Percentiles rank a stretch among this genome's conserved stretches.
phyloP scores from a whole-genome alignment of 2,888 invertebrate species.

The Pocota personata region DNA sequence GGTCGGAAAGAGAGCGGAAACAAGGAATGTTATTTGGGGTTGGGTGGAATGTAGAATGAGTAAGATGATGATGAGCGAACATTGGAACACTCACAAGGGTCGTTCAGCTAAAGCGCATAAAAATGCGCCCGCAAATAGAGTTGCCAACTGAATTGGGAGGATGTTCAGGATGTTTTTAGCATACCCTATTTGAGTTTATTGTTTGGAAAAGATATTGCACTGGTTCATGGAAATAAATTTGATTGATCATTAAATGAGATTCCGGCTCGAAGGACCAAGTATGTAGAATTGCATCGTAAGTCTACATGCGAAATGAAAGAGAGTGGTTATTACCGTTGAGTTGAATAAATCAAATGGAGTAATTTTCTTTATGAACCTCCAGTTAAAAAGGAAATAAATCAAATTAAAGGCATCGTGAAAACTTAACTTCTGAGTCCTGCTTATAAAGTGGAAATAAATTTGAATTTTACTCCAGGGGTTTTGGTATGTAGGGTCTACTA shows the following conservation, averaged over 20 bases:
- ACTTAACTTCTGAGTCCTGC: not conserved
- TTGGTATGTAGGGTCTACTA: no score
- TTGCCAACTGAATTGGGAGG: constrained; percentile 33
- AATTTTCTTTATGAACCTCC: constrained; percentile 27
- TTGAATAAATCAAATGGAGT: constrained; percentile 38
- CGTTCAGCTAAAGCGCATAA: constrained; percentile 61
- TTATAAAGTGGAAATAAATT: not conserved
- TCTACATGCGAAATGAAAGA: not conserved
- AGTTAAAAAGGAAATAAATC: constrained; percentile 14
- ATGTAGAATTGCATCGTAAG: constrained; percentile 11
- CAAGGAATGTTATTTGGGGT: constrained; percentile 48
- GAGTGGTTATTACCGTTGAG: not conserved
- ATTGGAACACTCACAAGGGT: constrained; percentile 48
- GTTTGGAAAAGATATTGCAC: not conserved
- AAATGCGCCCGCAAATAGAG: constrained; percentile 53
- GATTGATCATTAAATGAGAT: constrained; percentile 52
- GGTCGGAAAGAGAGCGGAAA: constrained; percentile 30
- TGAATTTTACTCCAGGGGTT: not conserved
- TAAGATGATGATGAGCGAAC: constrained; percentile 44
- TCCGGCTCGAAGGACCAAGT: constrained; percentile 25
- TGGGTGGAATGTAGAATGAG: constrained; percentile 37
- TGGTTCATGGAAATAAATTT: constrained; percentile 45
- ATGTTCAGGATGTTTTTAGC: not conserved
- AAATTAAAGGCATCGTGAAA: not conserved
- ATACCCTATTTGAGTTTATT: constrained; percentile 22